Evolutionary conservation across 2,797 vertebrate genomes (phyloP).

Genomic region (Orientallactaga sibirica): DNA sequence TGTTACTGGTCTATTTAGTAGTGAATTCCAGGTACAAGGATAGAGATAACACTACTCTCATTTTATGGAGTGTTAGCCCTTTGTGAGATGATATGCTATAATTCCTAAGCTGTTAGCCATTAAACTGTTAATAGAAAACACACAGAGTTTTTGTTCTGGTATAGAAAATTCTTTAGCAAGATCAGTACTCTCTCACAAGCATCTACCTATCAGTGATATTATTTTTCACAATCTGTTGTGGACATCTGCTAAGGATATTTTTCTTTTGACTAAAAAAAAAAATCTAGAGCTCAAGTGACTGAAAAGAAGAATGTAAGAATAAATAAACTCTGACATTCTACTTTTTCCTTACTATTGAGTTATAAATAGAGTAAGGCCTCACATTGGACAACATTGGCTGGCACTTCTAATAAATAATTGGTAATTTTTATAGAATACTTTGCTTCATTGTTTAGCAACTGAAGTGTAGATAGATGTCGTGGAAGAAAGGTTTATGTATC

Average conservation of each 20-base stretch:
- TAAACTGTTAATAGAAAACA: not conserved
- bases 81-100: not conserved
- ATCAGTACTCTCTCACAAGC: not conserved
- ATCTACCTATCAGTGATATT: not conserved
- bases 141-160: not conserved
- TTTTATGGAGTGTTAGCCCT: conserved; percentile 17
- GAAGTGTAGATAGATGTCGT: not conserved
- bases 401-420: not conserved
- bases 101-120: not conserved
- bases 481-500: not conserved
- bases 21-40: not conserved
- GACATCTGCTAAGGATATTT: conserved; percentile 58
- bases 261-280: conserved; percentile 28
- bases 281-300: conserved; percentile 31
- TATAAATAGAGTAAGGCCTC: not conserved
- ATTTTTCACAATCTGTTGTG: conserved; percentile 63
- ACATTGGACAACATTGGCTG: not conserved
- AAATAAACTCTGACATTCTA: not conserved
- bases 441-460: not conserved
- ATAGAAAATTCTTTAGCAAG: conserved; percentile 25
- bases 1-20: not conserved
- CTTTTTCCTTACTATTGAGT: not conserved
- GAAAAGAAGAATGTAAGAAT: conserved; percentile 11
- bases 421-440: not conserved
- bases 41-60: not conserved